These are phyloP conservation scores for Decapterus maruadsi DNA, from an alignment of 2,797 vertebrate species.

Conservation along the genomic window DNA sequence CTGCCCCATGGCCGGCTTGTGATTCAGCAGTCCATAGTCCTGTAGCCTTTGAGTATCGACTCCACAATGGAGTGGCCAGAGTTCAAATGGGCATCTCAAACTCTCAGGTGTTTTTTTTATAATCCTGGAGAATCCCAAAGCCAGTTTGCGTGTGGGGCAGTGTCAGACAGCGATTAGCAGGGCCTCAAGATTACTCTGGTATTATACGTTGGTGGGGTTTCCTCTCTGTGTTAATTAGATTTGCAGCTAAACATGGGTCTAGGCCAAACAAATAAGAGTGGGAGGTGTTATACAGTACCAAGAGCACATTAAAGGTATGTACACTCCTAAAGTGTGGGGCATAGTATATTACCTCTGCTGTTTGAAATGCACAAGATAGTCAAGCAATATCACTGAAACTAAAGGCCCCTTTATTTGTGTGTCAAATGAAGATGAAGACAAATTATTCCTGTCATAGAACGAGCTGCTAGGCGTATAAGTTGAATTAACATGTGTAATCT, in stretches of 20 bases:
- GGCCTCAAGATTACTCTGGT: constrained; percentile 62
- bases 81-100: constrained; percentile 17
- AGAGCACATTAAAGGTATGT: background rate
- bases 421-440: too few relatives aligned
- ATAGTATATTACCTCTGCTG: background rate
- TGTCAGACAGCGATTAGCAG: constrained; percentile 52
- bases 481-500: too few relatives aligned
- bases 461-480: too few relatives aligned
- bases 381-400: too few relatives aligned
- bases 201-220: constrained; percentile 59
- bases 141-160: constrained; percentile 36
- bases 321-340: background rate
- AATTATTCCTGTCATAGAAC: too few relatives aligned
- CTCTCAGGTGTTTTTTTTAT: constrained; percentile 35
- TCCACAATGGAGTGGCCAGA: background rate
- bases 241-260: constrained; percentile 21
- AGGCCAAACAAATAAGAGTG: background rate
- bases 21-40: constrained; percentile 52
- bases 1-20: constrained; percentile 77
- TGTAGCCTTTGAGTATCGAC: background rate
- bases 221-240: constrained; percentile 36
- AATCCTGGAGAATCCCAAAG: constrained; percentile 55
- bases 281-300: background rate
- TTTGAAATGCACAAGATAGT: background rate
- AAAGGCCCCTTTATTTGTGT: too few relatives aligned